phyloP scores from a whole-genome alignment of 1,140 invertebrate species.

The Thaumetopoea pityocampa region DNA sequence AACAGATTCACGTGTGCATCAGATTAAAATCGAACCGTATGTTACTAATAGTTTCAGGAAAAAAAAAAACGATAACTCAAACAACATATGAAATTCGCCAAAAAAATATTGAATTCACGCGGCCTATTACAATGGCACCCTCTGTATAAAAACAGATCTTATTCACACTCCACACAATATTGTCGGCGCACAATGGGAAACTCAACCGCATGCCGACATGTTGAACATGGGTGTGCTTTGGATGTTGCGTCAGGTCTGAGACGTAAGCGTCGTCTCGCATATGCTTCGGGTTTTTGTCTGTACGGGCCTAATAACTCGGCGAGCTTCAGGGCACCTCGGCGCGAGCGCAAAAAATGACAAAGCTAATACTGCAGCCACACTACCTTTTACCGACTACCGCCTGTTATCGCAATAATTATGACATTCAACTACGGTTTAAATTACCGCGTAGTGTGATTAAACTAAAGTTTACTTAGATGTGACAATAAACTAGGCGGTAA shows the following conservation, averaged over 20 bases:
- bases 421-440: too few species aligned
- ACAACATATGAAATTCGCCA: conserved; percentile 14
- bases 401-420: too few species aligned
- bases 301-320: conserved; percentile 61
- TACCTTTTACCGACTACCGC: too few species aligned
- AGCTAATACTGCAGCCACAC: too few species aligned
- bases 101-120: conserved; percentile 18
- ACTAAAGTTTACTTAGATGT: too few species aligned
- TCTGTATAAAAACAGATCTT: conserved; percentile 42
- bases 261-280: conserved; percentile 51
- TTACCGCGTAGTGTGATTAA: too few species aligned
- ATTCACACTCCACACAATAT: conserved; percentile 65
- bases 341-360: conserved; percentile 66
- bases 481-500: too few species aligned
- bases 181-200: conserved; percentile 45
- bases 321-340: conserved; percentile 67
- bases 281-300: conserved; percentile 58
- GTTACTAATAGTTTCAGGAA: conserved; percentile 9
- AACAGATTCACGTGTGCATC: conserved; percentile 1
- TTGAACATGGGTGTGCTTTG: conserved; percentile 46
- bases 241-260: conserved; percentile 58
- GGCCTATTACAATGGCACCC: conserved; percentile 30
- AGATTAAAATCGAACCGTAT: conserved; percentile 7
- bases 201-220: conserved; percentile 59
- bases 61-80: conserved; percentile 16